phyloP scores from a whole-genome alignment of 2,888 invertebrate species.

The Lysandra coridon region DNA sequence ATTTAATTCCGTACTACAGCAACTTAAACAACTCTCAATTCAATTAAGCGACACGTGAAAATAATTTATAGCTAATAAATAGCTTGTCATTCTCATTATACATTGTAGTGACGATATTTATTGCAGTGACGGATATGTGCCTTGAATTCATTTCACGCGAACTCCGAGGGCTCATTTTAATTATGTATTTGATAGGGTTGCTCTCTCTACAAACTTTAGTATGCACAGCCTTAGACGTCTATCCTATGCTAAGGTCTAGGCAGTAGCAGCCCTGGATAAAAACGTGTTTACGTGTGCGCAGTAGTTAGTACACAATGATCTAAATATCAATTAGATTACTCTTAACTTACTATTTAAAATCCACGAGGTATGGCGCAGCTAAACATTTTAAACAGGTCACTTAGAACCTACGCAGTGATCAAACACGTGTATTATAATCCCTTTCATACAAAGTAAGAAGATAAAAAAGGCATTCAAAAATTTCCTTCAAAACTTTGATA shows the following conservation, averaged over 20 bases:
- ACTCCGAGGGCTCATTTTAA: not conserved
- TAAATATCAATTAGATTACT: conserved; percentile 25
- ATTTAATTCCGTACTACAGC: not conserved
- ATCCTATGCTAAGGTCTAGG: not conserved
- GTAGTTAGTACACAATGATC: not conserved
- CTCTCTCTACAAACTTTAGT: not conserved
- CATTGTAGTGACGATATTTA: conserved; percentile 18
- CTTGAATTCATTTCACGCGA: conserved; percentile 26
- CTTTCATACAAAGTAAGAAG: not conserved
- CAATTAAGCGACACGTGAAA: conserved; percentile 8
- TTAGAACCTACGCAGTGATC: conserved; percentile 19
- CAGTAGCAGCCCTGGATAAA: not conserved
- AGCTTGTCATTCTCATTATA: conserved; percentile 3
- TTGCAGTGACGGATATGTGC: not conserved
- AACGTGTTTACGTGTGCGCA: conserved; percentile 28
- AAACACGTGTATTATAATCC: not conserved
- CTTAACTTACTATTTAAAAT: conserved; percentile 27
- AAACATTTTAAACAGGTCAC: conserved; percentile 9
- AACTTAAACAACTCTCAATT: not conserved
- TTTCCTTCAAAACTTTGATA: not conserved
- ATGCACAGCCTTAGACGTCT: not conserved
- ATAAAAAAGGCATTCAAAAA: not conserved
- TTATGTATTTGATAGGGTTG: not conserved
- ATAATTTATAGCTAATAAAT: conserved; percentile 18
- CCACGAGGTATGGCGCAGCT: conserved; percentile 23